Evolutionary conservation across 2,113 vertebrate genomes (phyloP).

Genomic region (Pedionomus torquatus): DNA sequence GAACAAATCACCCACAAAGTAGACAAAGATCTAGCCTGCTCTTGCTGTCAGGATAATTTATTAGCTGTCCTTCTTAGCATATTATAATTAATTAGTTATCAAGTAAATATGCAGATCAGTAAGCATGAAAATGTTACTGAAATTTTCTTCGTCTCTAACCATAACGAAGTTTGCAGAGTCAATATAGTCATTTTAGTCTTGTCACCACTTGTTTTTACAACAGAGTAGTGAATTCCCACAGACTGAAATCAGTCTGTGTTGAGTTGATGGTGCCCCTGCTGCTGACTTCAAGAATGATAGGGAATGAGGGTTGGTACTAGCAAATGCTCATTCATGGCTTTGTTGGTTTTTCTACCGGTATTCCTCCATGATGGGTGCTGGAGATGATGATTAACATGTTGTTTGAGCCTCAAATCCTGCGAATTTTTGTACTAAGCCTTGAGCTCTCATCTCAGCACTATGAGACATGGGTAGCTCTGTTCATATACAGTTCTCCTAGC

Average conservation of each 20-base stretch:
- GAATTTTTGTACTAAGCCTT: background rate
- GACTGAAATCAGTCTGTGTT: background rate
- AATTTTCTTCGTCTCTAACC: background rate
- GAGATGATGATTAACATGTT: background rate
- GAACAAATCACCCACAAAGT: background rate
- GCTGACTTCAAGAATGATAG: background rate
- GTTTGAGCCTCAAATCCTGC: background rate
- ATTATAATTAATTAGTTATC: background rate
- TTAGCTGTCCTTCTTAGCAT: background rate
- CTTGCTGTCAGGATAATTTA: background rate
- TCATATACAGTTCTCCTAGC: background rate
- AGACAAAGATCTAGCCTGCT: background rate
- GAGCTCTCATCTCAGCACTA: fast-evolving
- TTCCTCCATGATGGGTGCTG: background rate
- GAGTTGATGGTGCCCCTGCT: no score
- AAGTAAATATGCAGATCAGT: background rate
- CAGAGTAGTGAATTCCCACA: background rate
- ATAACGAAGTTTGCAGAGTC: background rate
- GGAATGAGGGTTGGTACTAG: background rate
- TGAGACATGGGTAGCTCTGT: background rate
- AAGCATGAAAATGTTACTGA: background rate
- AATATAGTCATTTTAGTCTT: background rate
- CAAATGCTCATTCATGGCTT: background rate
- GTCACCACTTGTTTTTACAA: background rate
- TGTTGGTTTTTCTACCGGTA: background rate